Evolutionary conservation across 2,797 vertebrate species (phyloP).

Genomic region (Coendou prehensilis): DNA sequence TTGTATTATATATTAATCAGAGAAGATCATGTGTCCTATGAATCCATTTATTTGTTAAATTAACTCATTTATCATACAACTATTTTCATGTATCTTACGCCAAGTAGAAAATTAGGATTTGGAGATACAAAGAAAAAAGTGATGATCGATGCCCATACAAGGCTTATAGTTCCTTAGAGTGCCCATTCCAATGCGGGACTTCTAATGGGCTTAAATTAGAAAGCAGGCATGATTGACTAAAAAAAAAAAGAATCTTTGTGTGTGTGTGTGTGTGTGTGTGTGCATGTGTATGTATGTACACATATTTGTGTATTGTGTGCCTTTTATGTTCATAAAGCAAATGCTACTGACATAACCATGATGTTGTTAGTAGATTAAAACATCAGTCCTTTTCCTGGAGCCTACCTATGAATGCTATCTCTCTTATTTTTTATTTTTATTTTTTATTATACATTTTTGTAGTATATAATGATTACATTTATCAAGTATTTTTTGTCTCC

Average conservation of each 20-base stretch:
- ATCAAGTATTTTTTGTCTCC: not conserved
- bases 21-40: not conserved
- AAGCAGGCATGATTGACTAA: not conserved
- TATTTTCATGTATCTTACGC: not conserved
- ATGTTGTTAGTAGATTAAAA: not conserved
- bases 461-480: not conserved
- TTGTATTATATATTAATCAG: not conserved
- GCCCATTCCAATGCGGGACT: not conserved
- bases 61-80: not conserved
- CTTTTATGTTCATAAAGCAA: slow-evolving; percentile 16
- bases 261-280: not conserved
- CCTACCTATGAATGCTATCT: not conserved
- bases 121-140: slow-evolving; percentile 12
- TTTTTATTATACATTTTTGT: not conserved
- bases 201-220: not conserved
- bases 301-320: not conserved
- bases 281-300: not conserved
- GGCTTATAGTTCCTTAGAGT: not conserved
- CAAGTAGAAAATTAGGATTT: not conserved
- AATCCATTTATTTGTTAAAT: slow-evolving; percentile 39
- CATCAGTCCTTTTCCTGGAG: not conserved
- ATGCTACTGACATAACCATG: not conserved
- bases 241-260: not conserved
- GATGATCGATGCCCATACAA: not conserved
- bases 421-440: not conserved